Conservation (phyloP, 92 coral and sea anemone species). For the Porites divaricata region DNA sequence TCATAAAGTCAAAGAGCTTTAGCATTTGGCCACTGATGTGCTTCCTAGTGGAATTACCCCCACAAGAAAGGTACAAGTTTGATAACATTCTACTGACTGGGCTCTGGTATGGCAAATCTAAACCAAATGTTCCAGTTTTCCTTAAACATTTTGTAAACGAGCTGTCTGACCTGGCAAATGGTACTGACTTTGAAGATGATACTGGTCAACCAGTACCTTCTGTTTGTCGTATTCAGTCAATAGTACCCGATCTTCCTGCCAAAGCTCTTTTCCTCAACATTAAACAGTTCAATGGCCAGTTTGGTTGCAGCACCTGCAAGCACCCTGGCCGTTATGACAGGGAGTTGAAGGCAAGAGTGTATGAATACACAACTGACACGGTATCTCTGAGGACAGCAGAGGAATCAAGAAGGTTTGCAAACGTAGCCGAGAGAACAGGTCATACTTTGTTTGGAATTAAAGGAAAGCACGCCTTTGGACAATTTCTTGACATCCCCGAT, state of each 20-base stretch:
- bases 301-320: neutral
- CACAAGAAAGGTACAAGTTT: conserved; percentile 15
- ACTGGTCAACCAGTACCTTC: neutral
- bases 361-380: neutral
- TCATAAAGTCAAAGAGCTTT: conserved; percentile 32
- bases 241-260: conserved; percentile 24
- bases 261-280: conserved; percentile 16
- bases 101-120: conserved; percentile 7
- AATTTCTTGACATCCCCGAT: conserved; percentile 20
- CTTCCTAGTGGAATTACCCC: conserved; percentile 44
- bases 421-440: conserved; percentile 7
- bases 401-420: neutral
- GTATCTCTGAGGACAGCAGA: conserved; percentile 2
- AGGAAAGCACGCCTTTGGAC: conserved; percentile 47
- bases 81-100: conserved; percentile 23
- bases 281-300: conserved; percentile 17
- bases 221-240: conserved; percentile 1
- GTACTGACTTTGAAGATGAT: neutral
- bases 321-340: conserved; percentile 19
- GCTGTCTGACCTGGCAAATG: neutral
- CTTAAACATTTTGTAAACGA: conserved; percentile 3
- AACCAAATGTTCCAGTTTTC: neutral
- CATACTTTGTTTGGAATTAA: conserved; percentile 47
- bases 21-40: conserved; percentile 48
- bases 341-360: neutral